Evolutionary conservation across 1,140 invertebrate species (phyloP), one percentile per base, ranked within the genome.

Genomic region (Aphaenogaster ashmeadi): DNA sequence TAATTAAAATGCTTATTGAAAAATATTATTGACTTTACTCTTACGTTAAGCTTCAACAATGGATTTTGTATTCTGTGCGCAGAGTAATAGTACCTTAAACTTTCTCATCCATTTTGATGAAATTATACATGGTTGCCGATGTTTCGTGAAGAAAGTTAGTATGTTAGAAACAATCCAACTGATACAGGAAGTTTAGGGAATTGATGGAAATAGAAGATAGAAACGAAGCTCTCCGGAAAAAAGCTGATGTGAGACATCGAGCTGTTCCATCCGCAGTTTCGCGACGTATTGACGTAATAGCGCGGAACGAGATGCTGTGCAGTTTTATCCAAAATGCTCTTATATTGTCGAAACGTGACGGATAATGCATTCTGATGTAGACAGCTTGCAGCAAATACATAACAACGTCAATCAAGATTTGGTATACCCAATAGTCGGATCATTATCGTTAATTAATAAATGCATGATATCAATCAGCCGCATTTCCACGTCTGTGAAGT

Each of bases 231-330:
- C 2, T 50, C 3, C n/a, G 7, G 44, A 54, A 56, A 62, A 27
- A 77, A 75, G 56, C 3, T n/a, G 21, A 75, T 75, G 1, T 27
- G 54, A 50, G 52, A 74, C 13, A 62, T 72, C 27, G 13, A 81
- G 36, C 41, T n/a, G 54, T 79, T 79, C 54, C n/a, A 33, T 52
- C 13, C n/a, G 47, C 27, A 67, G 47, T 67, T 78, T 78, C 18
- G 11, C 13, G 52, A 60, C 56, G 66, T 58, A 81, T 33, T 54
- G 75, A 88, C 41, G 52, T 62, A 66, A 74, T 58, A 74, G 69
- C 41, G 47, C 36, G 56, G 66, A 88, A 86, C 72, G 62, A 79
- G 77, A 67, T 11, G 50, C 58, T 18, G 36, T 50, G 44, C 41
- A 60, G 33, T 58, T 69, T 69, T 18, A 52, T 79, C 7, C 33